A percentile compares a stretch with the other conserved stretches of the same genome.
Evolutionary conservation across 1,140 invertebrate genomes (phyloP).

Genomic region (Asobara japonica): DNA sequence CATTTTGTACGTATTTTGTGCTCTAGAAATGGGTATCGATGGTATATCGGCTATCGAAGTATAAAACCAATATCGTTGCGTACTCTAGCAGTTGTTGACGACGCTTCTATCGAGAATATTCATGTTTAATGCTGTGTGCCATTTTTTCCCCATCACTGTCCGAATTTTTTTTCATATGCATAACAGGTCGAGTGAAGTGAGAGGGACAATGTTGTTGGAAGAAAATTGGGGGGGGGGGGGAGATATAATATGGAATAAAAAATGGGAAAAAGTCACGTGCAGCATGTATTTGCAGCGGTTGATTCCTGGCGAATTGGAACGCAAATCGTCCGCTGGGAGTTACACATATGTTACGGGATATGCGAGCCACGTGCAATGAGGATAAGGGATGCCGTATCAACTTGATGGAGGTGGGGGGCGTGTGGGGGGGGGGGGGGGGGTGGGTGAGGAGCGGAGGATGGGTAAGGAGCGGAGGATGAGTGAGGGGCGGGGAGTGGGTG

Average conservation of each 20-base stretch:
- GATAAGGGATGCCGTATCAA: neutral
- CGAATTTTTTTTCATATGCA: neutral
- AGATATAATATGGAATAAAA: neutral
- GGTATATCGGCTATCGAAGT: neutral
- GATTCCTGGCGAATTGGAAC: slow-evolving; percentile 8
- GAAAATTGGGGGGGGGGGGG: neutral
- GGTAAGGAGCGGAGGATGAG: no score
- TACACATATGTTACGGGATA: neutral
- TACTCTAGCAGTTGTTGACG: neutral
- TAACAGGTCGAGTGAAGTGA: neutral
- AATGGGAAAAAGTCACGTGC: neutral
- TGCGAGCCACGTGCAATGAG: neutral
- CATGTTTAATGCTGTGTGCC: neutral
- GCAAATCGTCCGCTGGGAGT: neutral
- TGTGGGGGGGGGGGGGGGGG: no score
- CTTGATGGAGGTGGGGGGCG: neutral
- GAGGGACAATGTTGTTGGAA: neutral
- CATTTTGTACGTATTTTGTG: slow-evolving; percentile 1
- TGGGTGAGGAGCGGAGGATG: no score
- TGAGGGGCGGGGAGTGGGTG: no score
- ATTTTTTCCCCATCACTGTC: neutral
- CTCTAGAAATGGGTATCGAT: neutral
- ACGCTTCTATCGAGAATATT: neutral
- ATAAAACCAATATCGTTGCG: neutral
- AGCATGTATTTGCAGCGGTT: neutral